Evolutionary conservation across 2,113 vertebrate genomes (phyloP).

Genomic region (Osmerus mordax): DNA sequence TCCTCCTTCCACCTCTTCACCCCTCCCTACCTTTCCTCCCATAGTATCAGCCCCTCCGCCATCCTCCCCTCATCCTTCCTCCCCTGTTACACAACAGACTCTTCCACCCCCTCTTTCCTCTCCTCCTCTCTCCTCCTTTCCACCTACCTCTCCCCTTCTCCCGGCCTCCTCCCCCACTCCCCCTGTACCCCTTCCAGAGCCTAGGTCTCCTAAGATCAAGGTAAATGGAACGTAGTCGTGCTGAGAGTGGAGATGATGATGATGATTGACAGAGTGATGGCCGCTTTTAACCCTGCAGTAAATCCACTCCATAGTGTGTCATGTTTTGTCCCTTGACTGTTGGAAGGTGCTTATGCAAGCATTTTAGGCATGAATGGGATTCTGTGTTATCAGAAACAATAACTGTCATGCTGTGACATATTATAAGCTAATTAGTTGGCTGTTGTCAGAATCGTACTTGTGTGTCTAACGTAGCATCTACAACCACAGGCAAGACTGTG

Average conservation of each 20-base stretch:
- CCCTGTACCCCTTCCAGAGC: conserved; percentile 69
- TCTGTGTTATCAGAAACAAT: too few species aligned
- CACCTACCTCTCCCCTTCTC: conserved; percentile 43
- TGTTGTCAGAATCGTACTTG: background rate
- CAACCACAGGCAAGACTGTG: background rate
- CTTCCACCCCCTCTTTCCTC: conserved; percentile 40
- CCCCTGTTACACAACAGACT: conserved; percentile 47
- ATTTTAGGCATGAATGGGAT: too few species aligned
- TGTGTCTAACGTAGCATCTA: background rate
- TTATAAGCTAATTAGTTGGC: too few species aligned
- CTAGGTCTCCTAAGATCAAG: conserved; percentile 79
- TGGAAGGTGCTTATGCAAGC: too few species aligned
- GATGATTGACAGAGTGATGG: background rate
- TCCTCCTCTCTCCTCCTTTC: conserved; percentile 31
- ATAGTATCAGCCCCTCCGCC: background rate
- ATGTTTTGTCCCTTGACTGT: too few species aligned
- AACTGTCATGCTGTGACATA: too few species aligned
- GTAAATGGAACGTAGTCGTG: conserved; percentile 72
- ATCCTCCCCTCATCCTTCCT: conserved; percentile 6
- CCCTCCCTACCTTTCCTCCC: background rate
- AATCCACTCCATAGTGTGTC: too few species aligned
- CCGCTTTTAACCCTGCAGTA: background rate
- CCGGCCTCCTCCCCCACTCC: conserved; percentile 71
- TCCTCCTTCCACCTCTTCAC: background rate
- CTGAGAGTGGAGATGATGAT: conserved; percentile 4